These are phyloP conservation scores for Egretta garzetta DNA, from an alignment of 2,113 vertebrate genomes.

Conservation along the genomic window DNA sequence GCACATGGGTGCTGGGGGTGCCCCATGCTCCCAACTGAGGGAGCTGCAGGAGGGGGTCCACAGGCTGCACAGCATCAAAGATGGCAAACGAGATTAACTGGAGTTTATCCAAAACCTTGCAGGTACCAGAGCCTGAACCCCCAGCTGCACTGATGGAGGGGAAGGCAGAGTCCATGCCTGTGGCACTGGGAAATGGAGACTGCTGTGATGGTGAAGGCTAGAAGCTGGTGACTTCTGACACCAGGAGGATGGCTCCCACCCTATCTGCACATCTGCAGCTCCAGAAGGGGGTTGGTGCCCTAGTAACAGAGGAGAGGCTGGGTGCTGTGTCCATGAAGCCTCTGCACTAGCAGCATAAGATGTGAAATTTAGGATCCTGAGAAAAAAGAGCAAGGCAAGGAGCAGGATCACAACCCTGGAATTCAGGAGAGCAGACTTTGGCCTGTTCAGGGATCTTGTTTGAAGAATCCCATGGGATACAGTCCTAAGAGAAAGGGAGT, in stretches of 20 bases:
- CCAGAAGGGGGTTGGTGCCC: neutral
- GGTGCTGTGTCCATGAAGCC: neutral
- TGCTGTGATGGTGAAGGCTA: neutral
- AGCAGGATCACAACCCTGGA: neutral
- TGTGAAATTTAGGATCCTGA: neutral
- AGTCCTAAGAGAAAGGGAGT: neutral
- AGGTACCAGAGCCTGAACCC: neutral
- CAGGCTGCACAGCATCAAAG: neutral
- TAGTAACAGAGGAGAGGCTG: neutral
- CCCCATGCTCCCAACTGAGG: neutral
- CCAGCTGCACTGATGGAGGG: rapidly evolving
- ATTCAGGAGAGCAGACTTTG: neutral
- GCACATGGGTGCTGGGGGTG: neutral
- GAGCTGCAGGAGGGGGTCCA: neutral
- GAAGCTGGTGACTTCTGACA: neutral
- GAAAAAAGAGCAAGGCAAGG: neutral
- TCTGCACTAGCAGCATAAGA: neutral
- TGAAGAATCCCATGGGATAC: neutral
- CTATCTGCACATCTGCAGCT: neutral
- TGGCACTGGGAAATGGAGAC: neutral
- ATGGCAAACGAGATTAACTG: neutral
- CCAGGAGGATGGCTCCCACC: neutral
- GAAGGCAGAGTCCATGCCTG: neutral
- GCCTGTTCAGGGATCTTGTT: neutral
- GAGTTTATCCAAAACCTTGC: neutral